Evolutionary conservation across 2,113 vertebrate species (phyloP).

Genomic region (Ranitomeya imitator): DNA sequence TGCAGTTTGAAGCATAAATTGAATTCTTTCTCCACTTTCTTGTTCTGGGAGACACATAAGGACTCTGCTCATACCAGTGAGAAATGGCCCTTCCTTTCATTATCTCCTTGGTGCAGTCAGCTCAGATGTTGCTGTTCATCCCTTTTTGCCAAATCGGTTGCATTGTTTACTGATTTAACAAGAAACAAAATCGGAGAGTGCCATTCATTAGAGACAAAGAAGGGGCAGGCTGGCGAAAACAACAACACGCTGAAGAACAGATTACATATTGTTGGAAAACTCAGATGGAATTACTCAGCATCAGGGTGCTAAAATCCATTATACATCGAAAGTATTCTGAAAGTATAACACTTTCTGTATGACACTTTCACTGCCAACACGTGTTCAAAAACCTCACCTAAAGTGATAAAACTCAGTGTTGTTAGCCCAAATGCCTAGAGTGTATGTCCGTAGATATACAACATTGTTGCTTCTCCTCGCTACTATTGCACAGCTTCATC

Average conservation of each 20-base stretch:
- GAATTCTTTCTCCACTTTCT: slow-evolving; percentile 17
- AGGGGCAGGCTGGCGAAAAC: slow-evolving; percentile 40
- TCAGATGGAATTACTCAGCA: slow-evolving; percentile 33
- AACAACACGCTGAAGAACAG: slow-evolving; percentile 38
- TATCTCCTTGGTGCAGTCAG: slow-evolving; percentile 54
- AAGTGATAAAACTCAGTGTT: background rate
- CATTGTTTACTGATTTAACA: slow-evolving; percentile 56
- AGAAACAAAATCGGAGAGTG: slow-evolving; percentile 48
- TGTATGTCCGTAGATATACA: too few species aligned
- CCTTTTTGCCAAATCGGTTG: slow-evolving; percentile 51
- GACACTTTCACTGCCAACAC: slow-evolving; percentile 20
- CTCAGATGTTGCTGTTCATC: slow-evolving; percentile 50
- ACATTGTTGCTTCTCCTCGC: too few species aligned
- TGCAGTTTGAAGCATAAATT: slow-evolving; percentile 34
- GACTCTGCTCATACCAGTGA: background rate
- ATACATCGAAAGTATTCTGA: background rate
- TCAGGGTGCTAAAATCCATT: slow-evolving; percentile 15
- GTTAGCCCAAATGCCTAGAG: too few species aligned
- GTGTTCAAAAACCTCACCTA: too few species aligned
- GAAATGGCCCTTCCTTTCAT: slow-evolving; percentile 30
- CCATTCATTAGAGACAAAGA: slow-evolving; percentile 55
- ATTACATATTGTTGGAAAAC: slow-evolving; percentile 54
- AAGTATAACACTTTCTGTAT: slow-evolving; percentile 28
- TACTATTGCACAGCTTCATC: too few species aligned
- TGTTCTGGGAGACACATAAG: slow-evolving; percentile 8